Evolutionary conservation across 2,113 vertebrate genomes (phyloP), one percentile per base, ranked within the genome.

Genomic region (Zeus faber): DNA sequence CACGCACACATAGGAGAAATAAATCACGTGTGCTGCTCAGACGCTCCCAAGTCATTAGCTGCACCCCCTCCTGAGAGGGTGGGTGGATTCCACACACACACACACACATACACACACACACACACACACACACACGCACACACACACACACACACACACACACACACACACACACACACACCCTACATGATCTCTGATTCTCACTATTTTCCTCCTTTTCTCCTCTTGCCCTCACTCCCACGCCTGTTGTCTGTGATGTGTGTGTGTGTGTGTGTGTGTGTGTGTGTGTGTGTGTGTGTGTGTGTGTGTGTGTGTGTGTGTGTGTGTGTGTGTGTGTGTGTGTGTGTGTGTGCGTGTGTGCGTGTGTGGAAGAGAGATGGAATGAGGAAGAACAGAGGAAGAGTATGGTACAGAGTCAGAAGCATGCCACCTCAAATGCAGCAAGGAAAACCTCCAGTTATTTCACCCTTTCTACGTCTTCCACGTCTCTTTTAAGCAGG

Each of bases 31-130:
- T 77, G 60, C 58, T 1, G 46, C 56, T 80, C 74, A 83, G 77
- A 87, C 51, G 59, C 83, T 85, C 79, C 74, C 70, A 66, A 88
- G 85, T 87, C 82, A 85, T 88, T 88, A 88, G 81, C 69, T 77
- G 74, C 73, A 74, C 77, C 81, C 81, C 83, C 76, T 76, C 78
- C 77, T 79, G 78, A 74, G 76, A 81, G 63, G 70, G 82, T 87
- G 88, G 87, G 84, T 77, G 83, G 80, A 75, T 65, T 77, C 65
- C 62, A 70, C 80, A 20, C 11, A 37, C 71, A 37, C 65, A 49
- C 67, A 47, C 49, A 44, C 66, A 58, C 62, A 68, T 48, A 33
- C 69, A 23, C 61, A 43, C 51, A 31, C 58, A 55, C 40, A 51
- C 56, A 29, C 18, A 22, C 29, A 37, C 20, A 51, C 24, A 49